Percentiles rank a stretch among this genome's conserved stretches.
Conservation (phyloP, 2,888 invertebrate species). For the Drosophila rellima region DNA sequence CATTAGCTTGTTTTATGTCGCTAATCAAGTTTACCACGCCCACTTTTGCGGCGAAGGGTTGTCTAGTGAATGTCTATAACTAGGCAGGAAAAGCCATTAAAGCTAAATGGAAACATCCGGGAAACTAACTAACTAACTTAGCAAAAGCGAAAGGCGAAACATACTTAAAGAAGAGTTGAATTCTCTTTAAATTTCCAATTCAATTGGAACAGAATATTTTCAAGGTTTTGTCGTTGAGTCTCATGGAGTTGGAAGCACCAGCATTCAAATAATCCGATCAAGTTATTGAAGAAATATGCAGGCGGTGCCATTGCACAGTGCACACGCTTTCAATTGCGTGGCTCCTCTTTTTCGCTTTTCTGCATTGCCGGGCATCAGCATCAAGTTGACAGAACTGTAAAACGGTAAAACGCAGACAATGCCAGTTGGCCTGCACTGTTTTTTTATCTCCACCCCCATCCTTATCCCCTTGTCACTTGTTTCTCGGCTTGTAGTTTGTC, state of each 20-base stretch:
- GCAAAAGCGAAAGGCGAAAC: neutral
- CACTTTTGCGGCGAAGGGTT: neutral
- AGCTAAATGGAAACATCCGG: conserved; percentile 6
- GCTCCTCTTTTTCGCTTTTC: conserved; percentile 14
- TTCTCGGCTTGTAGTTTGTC: conserved; percentile 41
- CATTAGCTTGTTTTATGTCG: conserved; percentile 76
- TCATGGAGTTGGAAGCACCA: neutral
- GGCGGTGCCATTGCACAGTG: conserved; percentile 12
- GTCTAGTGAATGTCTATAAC: conserved; percentile 11
- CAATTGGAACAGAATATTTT: neutral
- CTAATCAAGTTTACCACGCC: conserved; percentile 69
- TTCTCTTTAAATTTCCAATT: neutral
- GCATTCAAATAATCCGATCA: conserved; percentile 25
- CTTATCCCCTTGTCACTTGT: neutral
- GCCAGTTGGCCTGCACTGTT: conserved; percentile 8
- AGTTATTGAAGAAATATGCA: conserved; percentile 20
- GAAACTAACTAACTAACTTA: neutral
- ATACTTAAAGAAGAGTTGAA: neutral
- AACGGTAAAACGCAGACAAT: conserved; percentile 29
- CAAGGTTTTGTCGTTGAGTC: neutral
- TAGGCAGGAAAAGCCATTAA: conserved; percentile 5
- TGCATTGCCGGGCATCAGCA: conserved; percentile 24
- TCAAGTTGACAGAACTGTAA: conserved; percentile 36
- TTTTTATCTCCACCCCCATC: too few species aligned
- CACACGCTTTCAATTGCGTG: conserved; percentile 25